Evolutionary conservation across 1,140 invertebrate genomes (phyloP).

Genomic region (Acromyrmex echinatior): DNA sequence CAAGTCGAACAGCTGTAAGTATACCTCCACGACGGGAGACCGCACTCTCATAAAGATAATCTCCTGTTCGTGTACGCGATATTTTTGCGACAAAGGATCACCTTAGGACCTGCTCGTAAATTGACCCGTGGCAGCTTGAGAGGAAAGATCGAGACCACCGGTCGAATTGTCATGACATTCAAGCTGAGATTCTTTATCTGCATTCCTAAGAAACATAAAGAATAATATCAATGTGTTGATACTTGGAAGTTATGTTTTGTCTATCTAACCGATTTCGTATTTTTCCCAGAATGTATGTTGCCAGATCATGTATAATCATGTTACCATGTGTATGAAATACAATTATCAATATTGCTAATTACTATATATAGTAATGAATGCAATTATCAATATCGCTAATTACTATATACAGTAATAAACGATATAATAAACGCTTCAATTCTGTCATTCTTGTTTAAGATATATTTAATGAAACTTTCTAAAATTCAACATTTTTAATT

Average conservation of each 20-base stretch:
- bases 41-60: constrained; percentile 33
- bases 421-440: too few species aligned
- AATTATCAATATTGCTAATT: background rate
- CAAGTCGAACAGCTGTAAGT: constrained; percentile 57
- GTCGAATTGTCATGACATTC: constrained; percentile 9
- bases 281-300: background rate
- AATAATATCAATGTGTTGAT: background rate
- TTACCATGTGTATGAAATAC: background rate
- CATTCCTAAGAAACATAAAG: background rate
- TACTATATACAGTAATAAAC: background rate
- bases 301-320: background rate
- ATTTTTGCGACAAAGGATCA: constrained; percentile 31
- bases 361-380: background rate
- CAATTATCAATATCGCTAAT: background rate
- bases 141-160: constrained; percentile 20
- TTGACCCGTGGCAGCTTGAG: background rate
- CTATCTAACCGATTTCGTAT: background rate
- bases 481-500: too few species aligned
- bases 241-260: background rate
- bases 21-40: constrained; percentile 22
- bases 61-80: background rate
- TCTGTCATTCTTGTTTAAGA: too few species aligned
- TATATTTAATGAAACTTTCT: too few species aligned
- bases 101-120: constrained; percentile 21
- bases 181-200: constrained; percentile 5